A percentile compares a stretch with the other conserved stretches of the same genome.
phyloP scores from a whole-genome alignment of 2,888 invertebrate genomes.

The Drosophila kuntzei region DNA sequence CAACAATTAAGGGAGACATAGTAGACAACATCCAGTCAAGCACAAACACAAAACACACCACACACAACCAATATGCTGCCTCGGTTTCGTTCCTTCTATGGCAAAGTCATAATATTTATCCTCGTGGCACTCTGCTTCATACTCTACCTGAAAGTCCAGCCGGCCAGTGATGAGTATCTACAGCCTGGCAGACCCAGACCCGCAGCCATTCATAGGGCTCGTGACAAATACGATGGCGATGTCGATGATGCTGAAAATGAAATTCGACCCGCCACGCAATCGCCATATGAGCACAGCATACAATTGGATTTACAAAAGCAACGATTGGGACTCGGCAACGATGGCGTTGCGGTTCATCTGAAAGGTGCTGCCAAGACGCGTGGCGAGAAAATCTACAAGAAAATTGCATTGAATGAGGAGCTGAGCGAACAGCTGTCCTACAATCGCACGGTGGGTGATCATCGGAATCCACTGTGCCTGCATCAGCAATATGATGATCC shows the following conservation, averaged over 20 bases:
- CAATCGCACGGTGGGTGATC: conserved; percentile 88
- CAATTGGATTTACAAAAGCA: conserved; percentile 89
- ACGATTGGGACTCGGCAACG: conserved; percentile 90
- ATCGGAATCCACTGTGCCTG: conserved; percentile 83
- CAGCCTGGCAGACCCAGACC: conserved; percentile 17
- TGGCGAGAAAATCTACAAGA: conserved; percentile 91
- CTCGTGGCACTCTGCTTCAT: conserved; percentile 83
- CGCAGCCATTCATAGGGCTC: conserved; percentile 6
- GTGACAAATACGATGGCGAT: conserved; percentile 14
- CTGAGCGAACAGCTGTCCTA: conserved; percentile 95
- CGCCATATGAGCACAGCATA: conserved; percentile 85
- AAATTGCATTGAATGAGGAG: conserved; percentile 94
- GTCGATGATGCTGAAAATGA: conserved; percentile 66
- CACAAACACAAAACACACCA: conserved; percentile 2
- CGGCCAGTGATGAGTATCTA: conserved; percentile 48
- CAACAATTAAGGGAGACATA: background rate
- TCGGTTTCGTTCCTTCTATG: conserved; percentile 85
- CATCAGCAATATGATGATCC: conserved; percentile 86
- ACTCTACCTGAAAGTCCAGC: conserved; percentile 83
- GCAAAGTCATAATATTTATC: conserved; percentile 83
- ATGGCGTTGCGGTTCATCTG: conserved; percentile 89
- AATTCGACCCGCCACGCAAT: conserved; percentile 56
- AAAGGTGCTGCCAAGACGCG: conserved; percentile 88
- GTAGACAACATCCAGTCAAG: conserved; percentile 3
- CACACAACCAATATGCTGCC: conserved; percentile 81